Evolutionary conservation across 2,113 vertebrate genomes (phyloP).

Genomic region (Larimichthys crocea): DNA sequence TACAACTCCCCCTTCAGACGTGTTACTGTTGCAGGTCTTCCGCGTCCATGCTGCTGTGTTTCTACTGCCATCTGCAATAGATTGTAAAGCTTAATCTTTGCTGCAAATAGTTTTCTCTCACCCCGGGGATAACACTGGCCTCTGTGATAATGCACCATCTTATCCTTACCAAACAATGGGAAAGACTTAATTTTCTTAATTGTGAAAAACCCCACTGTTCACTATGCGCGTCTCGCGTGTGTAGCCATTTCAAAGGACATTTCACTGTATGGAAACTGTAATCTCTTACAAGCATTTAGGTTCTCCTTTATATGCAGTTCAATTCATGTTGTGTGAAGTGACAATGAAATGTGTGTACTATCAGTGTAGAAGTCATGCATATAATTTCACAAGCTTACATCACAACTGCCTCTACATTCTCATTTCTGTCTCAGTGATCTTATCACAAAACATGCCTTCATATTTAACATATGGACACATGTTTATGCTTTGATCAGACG

Average conservation of each 20-base stretch:
- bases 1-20: slow-evolving; percentile 41
- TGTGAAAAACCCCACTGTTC: slow-evolving; percentile 71
- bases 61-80: slow-evolving; percentile 55
- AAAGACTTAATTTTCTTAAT: slow-evolving; percentile 79
- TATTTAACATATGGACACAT: slow-evolving; percentile 53
- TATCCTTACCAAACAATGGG: slow-evolving; percentile 71
- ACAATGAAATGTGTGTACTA: slow-evolving; percentile 53
- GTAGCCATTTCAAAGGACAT: slow-evolving; percentile 64
- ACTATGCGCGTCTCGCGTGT: slow-evolving; percentile 55
- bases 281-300: slow-evolving; percentile 50
- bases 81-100: slow-evolving; percentile 73
- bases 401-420: slow-evolving; percentile 8
- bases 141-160: slow-evolving; percentile 73
- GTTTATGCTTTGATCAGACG: slow-evolving; percentile 61
- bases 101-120: slow-evolving; percentile 76
- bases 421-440: slow-evolving; percentile 32
- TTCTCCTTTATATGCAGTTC: slow-evolving; percentile 53
- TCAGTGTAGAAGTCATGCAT: slow-evolving; percentile 47
- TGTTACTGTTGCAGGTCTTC: slow-evolving; percentile 56
- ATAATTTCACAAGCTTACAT: slow-evolving; percentile 56
- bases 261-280: slow-evolving; percentile 53
- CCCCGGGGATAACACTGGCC: slow-evolving; percentile 63
- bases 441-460: slow-evolving; percentile 50
- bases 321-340: slow-evolving; percentile 42
- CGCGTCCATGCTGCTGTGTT: slow-evolving; percentile 63